Conservation (phyloP, 2,888 invertebrate species). For the Lucinisca nassula region DNA sequence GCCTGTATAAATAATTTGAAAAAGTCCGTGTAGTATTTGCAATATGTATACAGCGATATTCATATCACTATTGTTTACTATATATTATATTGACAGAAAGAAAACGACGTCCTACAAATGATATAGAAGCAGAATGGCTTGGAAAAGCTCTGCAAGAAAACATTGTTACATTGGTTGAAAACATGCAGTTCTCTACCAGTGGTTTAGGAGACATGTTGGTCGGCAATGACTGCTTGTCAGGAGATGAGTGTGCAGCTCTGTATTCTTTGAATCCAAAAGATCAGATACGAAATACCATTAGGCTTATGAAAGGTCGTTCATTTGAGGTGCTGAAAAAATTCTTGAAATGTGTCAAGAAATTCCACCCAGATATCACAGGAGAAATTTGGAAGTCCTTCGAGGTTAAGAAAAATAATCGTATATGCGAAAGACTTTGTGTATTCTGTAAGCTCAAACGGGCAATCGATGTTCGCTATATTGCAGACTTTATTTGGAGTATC, state of each 20-base stretch:
- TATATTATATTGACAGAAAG: too few relatives aligned
- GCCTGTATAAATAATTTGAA: too few relatives aligned
- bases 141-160: background rate
- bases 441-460: background rate
- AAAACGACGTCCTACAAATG: background rate
- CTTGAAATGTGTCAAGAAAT: background rate
- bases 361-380: background rate
- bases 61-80: too few relatives aligned
- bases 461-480: background rate
- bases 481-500: background rate
- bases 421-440: background rate
- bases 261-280: background rate
- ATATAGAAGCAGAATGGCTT: background rate
- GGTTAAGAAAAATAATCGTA: background rate
- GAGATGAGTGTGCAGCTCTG: background rate
- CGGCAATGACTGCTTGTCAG: background rate
- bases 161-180: background rate
- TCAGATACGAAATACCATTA: background rate
- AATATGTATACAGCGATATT: too few relatives aligned
- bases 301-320: background rate
- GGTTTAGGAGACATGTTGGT: background rate
- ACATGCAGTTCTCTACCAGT: background rate
- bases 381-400: background rate
- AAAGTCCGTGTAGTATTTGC: too few relatives aligned
- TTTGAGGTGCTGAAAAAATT: background rate